phyloP scores from a whole-genome alignment of 2,888 invertebrate species.

The Chymomyza amoena region DNA sequence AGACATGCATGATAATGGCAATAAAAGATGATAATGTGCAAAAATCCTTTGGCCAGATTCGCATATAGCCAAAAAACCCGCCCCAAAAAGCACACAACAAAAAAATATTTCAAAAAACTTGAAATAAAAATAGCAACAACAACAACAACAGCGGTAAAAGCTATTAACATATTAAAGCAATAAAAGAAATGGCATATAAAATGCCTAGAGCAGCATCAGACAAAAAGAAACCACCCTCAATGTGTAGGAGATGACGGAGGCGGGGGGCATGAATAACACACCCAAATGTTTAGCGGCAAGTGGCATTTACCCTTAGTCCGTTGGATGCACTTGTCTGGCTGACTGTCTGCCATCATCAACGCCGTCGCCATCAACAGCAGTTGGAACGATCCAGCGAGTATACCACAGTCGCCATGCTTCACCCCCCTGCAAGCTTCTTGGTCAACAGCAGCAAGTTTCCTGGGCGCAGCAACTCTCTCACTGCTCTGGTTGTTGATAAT shows the following conservation, averaged over 20 bases:
- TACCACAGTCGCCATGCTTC: background rate
- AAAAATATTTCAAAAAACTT: slow-evolving; percentile 29
- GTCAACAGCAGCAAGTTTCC: background rate
- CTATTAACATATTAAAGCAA: slow-evolving; percentile 67
- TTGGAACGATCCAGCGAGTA: background rate
- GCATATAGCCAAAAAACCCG: slow-evolving; percentile 36
- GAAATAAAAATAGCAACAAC: slow-evolving; percentile 41
- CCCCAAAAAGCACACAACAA: slow-evolving; percentile 14
- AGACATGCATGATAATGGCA: slow-evolving; percentile 60
- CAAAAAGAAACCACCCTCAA: background rate
- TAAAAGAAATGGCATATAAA: slow-evolving; percentile 53
- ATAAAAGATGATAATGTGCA: slow-evolving; percentile 67
- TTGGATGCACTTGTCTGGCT: slow-evolving; percentile 3
- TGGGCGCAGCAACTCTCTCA: background rate
- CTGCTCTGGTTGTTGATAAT: slow-evolving; percentile 54
- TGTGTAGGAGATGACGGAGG: background rate
- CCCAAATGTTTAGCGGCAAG: slow-evolving; percentile 61
- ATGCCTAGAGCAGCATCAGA: slow-evolving; percentile 23
- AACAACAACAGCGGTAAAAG: slow-evolving; percentile 45
- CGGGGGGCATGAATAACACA: slow-evolving; percentile 26
- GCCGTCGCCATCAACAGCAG: slow-evolving; percentile 3
- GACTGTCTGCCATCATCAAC: slow-evolving; percentile 8
- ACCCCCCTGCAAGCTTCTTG: background rate
- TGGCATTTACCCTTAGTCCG: slow-evolving; percentile 44
- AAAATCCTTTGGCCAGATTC: slow-evolving; percentile 68